Base-by-base conservation (phyloP, 1,140 invertebrate species). In the Teleogryllus occipitalis region DNA sequence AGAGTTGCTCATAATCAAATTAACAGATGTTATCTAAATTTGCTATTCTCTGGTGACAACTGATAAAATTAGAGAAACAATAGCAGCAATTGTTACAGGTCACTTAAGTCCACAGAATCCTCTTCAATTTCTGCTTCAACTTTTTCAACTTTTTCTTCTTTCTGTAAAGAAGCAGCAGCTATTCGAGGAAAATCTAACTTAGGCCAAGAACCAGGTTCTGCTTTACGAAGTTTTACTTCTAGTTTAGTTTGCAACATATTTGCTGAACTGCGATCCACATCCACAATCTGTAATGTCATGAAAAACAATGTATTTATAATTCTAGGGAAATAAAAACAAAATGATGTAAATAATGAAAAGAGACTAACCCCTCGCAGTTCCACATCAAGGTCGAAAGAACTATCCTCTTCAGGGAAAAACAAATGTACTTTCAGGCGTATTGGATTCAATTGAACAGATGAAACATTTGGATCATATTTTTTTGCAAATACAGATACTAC, bases 171-270 rank as follows among this genome's bases (percentile, higher is more conserved):
- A 18, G 47, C 47, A 21, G 8, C 7, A 46, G 12, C 74, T 47
- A 47, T 47, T 18, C 74, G 79, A 18, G 91, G 90, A 82, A 94
- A 90, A 83, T 94, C 90, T 12, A 97, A 84, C 82, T 91, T 92
- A 6, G 88, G 83, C 98, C 98, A 99, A 76, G 91, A 91, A 22
- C 93, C 91, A 6, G 92, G 88, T 83, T 96, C 94, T 1, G 90
- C 91, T 88, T 99, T 99, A 81, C 92, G 94, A 83, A 99, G 84
- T 83, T 94, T 96, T 14, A 99, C 94, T 88, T 99, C 98, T 22
- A 98, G 91, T 91, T 99, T 99, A n/a, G 96, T 94, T 76, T 93
- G 93, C 81, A 93, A 88, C 92, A 98, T 95, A 18, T 90, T 90
- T 2, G 93, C 94, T 82, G 86, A 89, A 83, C 94, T 94, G 79